These are phyloP conservation scores for Lymantria dispar DNA, from an alignment of 2,888 invertebrate species.

Conservation along the genomic window DNA sequence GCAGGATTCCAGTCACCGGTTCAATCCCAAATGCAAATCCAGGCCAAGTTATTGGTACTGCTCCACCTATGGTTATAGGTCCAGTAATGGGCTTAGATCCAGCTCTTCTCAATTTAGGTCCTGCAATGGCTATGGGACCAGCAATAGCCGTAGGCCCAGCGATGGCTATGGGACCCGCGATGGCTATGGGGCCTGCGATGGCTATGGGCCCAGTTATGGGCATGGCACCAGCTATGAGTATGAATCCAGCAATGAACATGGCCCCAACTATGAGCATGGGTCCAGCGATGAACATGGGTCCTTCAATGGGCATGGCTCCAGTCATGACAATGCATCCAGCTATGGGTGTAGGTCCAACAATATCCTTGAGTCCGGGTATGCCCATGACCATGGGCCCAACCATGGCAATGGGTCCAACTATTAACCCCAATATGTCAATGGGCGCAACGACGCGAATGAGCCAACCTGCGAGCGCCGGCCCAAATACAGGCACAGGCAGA, in stretches of 20 bases:
- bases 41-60: background rate
- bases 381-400: background rate
- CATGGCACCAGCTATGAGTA: background rate
- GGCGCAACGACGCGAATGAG: background rate
- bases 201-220: background rate
- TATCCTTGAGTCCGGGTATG: background rate
- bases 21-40: background rate
- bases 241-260: background rate
- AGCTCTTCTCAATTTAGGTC: background rate
- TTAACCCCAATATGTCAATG: background rate
- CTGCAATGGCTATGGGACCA: background rate
- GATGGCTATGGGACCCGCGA: background rate
- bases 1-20: background rate
- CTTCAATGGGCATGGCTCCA: background rate
- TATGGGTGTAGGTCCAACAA: constrained; percentile 5
- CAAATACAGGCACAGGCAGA: background rate
- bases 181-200: background rate
- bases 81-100: background rate
- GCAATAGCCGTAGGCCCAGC: background rate
- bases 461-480: background rate
- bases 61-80: background rate
- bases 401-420: background rate
- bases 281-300: background rate
- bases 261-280: background rate
- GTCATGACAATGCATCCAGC: constrained; percentile 1